Conservation (phyloP, 2,113 vertebrate species). For the Seriola dumerili region DNA sequence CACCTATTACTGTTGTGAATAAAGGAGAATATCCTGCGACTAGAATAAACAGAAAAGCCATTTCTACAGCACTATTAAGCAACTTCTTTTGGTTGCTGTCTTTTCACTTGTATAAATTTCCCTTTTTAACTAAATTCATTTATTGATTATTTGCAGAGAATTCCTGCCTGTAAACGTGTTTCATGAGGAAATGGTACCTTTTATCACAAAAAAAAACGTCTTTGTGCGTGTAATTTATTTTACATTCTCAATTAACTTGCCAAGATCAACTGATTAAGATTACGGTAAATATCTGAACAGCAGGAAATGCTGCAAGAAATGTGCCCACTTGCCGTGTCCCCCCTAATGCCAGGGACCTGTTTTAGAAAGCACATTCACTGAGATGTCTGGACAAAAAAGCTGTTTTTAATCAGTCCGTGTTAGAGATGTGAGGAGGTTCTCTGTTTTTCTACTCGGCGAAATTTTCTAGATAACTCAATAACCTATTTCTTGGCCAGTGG, state of each 20-base stretch:
- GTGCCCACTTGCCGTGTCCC: background rate
- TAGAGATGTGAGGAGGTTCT: background rate
- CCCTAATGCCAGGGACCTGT: background rate
- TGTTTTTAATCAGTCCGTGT: background rate
- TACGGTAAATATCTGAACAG: background rate
- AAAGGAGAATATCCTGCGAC: background rate
- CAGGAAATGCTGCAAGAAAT: background rate
- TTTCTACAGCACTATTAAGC: background rate
- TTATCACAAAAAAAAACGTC: background rate
- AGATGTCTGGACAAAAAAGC: background rate
- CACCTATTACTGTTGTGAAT: background rate
- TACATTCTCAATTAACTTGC: background rate
- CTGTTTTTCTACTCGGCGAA: background rate
- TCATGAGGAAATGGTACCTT: background rate
- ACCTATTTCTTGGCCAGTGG: constrained; percentile 17
- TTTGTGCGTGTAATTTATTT: background rate
- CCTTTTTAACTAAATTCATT: background rate
- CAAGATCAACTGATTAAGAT: background rate
- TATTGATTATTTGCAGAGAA: background rate
- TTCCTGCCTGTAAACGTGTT: background rate
- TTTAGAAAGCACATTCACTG: background rate
- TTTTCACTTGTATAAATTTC: background rate
- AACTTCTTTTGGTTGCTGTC: background rate
- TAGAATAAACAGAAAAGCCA: background rate
- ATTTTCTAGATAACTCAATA: constrained; percentile 18